These are phyloP conservation scores for Apamea sordens DNA, from an alignment of 2,888 invertebrate species.

Conservation along the genomic window DNA sequence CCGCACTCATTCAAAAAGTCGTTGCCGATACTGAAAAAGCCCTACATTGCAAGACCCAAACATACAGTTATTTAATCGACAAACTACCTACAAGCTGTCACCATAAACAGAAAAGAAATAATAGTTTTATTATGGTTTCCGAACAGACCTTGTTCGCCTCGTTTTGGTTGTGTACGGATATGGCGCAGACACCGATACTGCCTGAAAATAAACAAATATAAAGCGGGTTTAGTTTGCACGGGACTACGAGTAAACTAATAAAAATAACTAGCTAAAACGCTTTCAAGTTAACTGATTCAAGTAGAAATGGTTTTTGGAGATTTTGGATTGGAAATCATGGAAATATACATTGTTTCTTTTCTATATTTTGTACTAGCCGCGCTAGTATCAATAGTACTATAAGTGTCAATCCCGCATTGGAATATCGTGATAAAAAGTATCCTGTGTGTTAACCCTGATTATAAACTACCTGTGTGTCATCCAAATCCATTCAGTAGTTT, in stretches of 20 bases:
- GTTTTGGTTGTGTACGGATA: constrained; percentile 45
- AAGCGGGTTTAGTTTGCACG: constrained; percentile 28
- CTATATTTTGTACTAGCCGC: no score
- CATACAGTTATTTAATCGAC: neutral
- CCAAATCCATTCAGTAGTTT: no score
- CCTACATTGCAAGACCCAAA: neutral
- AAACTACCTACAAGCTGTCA: neutral
- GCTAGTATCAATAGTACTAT: no score
- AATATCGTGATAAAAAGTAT: no score
- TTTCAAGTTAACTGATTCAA: constrained; percentile 11
- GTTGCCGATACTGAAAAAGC: neutral
- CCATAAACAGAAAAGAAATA: constrained; percentile 7
- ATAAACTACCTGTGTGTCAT: no score
- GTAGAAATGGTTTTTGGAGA: neutral
- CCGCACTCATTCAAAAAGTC: neutral
- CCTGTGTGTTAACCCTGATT: no score
- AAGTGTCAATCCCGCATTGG: no score
- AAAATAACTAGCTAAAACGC: constrained; percentile 36
- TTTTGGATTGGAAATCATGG: no score
- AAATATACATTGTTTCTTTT: neutral
- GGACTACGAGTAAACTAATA: constrained; percentile 41
- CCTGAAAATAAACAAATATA: constrained; percentile 50
- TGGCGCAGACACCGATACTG: constrained; percentile 47
- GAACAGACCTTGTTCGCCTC: constrained; percentile 41
- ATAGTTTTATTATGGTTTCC: constrained; percentile 34